Conservation (phyloP, 2,888 invertebrate species). For the Argynnis bischoffii region DNA sequence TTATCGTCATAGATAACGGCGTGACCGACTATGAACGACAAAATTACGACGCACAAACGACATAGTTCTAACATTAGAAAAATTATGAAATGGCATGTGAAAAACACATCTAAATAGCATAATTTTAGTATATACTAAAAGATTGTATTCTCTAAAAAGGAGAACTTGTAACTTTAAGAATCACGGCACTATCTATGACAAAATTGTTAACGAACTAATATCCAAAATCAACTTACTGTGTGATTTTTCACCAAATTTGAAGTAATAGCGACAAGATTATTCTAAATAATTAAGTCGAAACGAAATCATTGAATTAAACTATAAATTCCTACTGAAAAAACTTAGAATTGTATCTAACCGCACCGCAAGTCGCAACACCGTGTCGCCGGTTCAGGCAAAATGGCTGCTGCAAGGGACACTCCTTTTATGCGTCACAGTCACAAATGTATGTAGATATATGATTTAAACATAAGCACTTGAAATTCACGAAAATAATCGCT, state of each 20-base stretch:
- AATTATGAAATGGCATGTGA: not conserved
- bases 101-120: not conserved
- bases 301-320: constrained; percentile 31
- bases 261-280: constrained; percentile 9
- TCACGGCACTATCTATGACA: not conserved
- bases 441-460: constrained; percentile 58
- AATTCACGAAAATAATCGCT: constrained; percentile 59
- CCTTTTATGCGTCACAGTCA: constrained; percentile 84
- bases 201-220: constrained; percentile 3
- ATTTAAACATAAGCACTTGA: constrained; percentile 56
- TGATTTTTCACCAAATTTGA: constrained; percentile 21
- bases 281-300: constrained; percentile 10
- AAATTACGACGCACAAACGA: constrained; percentile 76
- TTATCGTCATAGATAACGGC: constrained; percentile 75
- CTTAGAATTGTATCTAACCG: constrained; percentile 62
- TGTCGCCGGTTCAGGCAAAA: constrained; percentile 82
- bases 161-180: not conserved
- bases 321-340: constrained; percentile 46
- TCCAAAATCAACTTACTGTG: constrained; percentile 60
- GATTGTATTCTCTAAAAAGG: not conserved
- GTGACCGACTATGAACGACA: constrained; percentile 65
- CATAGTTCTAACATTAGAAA: constrained; percentile 38
- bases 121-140: not conserved
- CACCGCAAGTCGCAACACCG: constrained; percentile 67
- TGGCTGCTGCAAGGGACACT: constrained; percentile 83